These are phyloP conservation scores for Rhagonycha lutea DNA, from an alignment of 2,888 invertebrate genomes.

Conservation along the genomic window DNA sequence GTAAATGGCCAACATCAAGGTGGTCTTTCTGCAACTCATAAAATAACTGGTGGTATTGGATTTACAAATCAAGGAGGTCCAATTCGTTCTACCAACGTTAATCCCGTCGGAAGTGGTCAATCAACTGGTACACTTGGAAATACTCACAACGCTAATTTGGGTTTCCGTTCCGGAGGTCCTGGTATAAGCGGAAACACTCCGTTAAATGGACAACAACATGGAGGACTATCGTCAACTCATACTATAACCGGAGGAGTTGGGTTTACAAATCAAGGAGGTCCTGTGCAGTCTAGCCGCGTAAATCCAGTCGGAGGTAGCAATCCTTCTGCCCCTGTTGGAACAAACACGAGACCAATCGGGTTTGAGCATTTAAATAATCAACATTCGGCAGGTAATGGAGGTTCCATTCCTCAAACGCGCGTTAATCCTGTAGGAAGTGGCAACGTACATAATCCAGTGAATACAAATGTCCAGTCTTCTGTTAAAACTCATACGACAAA, in stretches of 20 bases:
- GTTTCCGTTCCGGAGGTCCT: not conserved
- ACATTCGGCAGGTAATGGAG: not conserved
- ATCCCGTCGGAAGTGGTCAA: not conserved
- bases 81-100: not conserved
- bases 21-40: not conserved
- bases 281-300: not conserved
- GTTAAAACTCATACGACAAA: not conserved
- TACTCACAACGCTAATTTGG: not conserved
- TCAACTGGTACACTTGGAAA: not conserved
- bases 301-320: not conserved
- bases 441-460: not conserved
- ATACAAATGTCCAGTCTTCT: not conserved
- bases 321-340: not conserved
- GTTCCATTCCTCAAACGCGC: not conserved
- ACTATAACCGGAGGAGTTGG: not conserved
- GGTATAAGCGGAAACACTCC: not conserved
- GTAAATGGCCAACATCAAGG: not conserved
- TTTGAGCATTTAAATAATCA: not conserved
- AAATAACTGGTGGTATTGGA: not conserved
- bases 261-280: not conserved
- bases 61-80: not conserved
- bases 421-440: not conserved
- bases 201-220: not conserved
- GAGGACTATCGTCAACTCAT: not conserved
- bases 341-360: not conserved